Evolutionary conservation across 2,888 invertebrate genomes (phyloP).

Genomic region (Hololepta plana): DNA sequence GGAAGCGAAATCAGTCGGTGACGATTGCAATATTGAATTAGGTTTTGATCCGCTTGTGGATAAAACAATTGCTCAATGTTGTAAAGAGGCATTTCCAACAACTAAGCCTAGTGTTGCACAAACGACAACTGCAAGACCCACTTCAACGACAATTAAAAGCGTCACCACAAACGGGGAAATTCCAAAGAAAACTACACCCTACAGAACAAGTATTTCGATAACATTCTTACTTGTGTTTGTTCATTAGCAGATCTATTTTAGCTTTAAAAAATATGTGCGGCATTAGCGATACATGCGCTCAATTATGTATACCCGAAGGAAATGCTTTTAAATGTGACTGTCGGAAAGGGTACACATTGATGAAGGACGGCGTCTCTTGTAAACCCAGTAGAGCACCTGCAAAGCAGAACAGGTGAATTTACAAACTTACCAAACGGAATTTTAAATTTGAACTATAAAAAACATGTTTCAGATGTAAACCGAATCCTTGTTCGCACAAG

Average conservation of each 20-base stretch:
- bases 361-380: constrained; percentile 54
- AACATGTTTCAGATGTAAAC: constrained; percentile 32
- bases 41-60: constrained; percentile 39
- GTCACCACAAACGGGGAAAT: constrained; percentile 5
- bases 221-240: too few relatives aligned
- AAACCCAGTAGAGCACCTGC: constrained; percentile 26
- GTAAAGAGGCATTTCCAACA: constrained; percentile 26
- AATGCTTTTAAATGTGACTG: constrained; percentile 57
- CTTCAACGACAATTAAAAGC: constrained; percentile 11
- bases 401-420: constrained; percentile 10
- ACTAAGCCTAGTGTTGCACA: constrained; percentile 8
- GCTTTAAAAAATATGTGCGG: constrained; percentile 36
- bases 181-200: constrained; percentile 5
- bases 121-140: constrained; percentile 9
- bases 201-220: background rate
- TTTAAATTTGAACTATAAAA: constrained; percentile 2
- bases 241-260: constrained; percentile 10
- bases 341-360: constrained; percentile 45
- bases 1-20: constrained; percentile 34
- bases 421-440: constrained; percentile 3
- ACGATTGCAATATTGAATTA: constrained; percentile 35
- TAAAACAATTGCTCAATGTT: constrained; percentile 42
- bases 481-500: constrained; percentile 52
- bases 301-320: constrained; percentile 55
- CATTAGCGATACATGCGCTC: constrained; percentile 48